Conservation (phyloP, 2,113 vertebrate species). For the Gila orcuttii region DNA sequence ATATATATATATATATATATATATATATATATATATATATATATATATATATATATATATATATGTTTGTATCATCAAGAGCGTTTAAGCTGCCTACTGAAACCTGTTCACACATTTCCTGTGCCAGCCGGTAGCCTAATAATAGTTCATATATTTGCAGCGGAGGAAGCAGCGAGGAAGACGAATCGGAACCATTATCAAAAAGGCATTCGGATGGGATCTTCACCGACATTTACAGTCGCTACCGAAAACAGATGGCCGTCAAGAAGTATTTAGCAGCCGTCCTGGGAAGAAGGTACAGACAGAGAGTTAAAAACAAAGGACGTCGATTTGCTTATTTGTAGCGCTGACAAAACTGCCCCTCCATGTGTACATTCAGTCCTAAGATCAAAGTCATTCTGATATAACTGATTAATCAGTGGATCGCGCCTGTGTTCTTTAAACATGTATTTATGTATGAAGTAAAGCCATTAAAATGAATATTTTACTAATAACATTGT, state of each 20-base stretch:
- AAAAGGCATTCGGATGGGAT: conserved; percentile 98
- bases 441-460: conserved; percentile 99
- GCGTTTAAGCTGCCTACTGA: background rate
- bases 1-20: background rate
- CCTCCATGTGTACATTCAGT: conserved; percentile 82
- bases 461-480: conserved; percentile 99
- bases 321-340: conserved; percentile 97
- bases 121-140: conserved; percentile 21
- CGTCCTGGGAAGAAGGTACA: conserved; percentile 99
- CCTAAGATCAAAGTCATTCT: conserved; percentile 88
- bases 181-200: conserved; percentile 89
- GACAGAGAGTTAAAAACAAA: conserved; percentile 99
- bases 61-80: background rate
- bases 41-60: background rate
- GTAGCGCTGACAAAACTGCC: conserved; percentile 84
- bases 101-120: conserved; percentile 40
- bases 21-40: background rate
- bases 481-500: conserved; percentile 99
- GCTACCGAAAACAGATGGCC: conserved; percentile 99
- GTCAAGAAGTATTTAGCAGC: conserved; percentile 99
- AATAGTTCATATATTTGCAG: conserved; percentile 61
- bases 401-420: conserved; percentile 93
- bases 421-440: conserved; percentile 94
- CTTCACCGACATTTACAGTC: conserved; percentile 99
- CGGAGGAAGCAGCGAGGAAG: conserved; percentile 82